Base-by-base conservation (phyloP, 2,113 vertebrate species). In the Dolichotis patagonum region DNA sequence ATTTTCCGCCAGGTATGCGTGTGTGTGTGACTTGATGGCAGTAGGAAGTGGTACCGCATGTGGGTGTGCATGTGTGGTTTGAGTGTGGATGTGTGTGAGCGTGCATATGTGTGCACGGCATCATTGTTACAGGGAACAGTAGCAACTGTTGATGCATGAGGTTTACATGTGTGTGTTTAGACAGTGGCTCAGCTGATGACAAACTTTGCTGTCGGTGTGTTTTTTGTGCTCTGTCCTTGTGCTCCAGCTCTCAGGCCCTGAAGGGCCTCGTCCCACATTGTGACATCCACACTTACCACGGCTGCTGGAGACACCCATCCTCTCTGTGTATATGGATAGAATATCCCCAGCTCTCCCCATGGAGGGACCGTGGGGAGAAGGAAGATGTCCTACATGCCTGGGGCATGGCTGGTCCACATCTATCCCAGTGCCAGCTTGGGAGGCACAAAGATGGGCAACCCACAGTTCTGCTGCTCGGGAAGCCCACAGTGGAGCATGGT, bases 361-460 rank as follows among this genome's bases (percentile, higher is more conserved):
- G 43, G 35, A n/a, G 35, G 35, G 67, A n/a, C 35, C 35, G 9
- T 9, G 35, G 35, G 19, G 67, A 69, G 35, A n/a, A 46, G 43
- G 43, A 22, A 20, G 56, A 38, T 6, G 8, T 2, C 7, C 20
- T 5, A 20, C 9, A 41, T 7, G 5, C 3, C 69, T 14, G 2
- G 41, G 41, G 63, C 11, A 28, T 43, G 2, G 26, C 41, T 12
- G 11, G 73, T 46, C 73, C 13, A 28, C 75, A 78, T 43, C 43
- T 30, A 22, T 17, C 26, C 43, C 43, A 12, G 7, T n/a, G 7
- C 35, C 67, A 69, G 67, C 67, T n/a, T n/a, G 35, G 20, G 35
- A 69, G n/a, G 17, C 7, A 0, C 17, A 20, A 35, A 35, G 67
- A 9, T 24, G 7, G 17, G 35, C 35, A n/a, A n/a, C 67, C 19